Percentiles rank a stretch among this genome's conserved stretches.
Conservation (phyloP, 2,797 vertebrate genomes). For the Ispidina lecontei region DNA sequence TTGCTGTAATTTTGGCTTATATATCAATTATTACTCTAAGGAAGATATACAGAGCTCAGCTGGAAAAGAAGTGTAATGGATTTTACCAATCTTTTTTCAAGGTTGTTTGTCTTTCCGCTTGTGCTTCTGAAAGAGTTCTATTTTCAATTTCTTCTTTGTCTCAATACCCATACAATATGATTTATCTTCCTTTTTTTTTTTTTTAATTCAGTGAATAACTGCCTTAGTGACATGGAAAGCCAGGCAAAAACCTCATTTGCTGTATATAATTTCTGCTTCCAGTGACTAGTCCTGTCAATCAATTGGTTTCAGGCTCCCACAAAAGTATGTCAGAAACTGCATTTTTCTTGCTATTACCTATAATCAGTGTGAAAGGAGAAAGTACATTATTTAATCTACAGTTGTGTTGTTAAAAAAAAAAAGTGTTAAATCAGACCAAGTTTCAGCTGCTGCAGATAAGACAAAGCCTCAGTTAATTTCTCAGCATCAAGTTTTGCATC, state of each 20-base stretch:
- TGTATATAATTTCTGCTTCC: conserved; percentile 1
- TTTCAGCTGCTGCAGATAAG: not conserved
- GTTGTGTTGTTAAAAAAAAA: not conserved
- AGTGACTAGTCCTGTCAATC: conserved; percentile 39
- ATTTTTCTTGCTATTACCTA: not conserved
- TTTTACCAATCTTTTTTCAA: not conserved
- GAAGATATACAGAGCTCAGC: not conserved
- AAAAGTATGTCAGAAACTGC: not conserved
- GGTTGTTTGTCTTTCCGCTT: not conserved
- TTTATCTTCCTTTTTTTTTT: not conserved
- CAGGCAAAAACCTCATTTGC: conserved; percentile 28
- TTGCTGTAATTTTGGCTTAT: not conserved
- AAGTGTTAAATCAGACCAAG: not conserved
- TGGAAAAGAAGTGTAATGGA: not conserved
- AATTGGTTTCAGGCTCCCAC: not conserved
- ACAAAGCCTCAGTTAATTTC: conserved; percentile 26
- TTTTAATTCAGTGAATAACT: not conserved
- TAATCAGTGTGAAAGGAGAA: not conserved
- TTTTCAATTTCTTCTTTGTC: not conserved
- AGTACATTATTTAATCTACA: not conserved
- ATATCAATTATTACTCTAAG: not conserved
- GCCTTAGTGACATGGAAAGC: not conserved
- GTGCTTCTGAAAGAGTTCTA: not conserved
- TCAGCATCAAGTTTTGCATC: not conserved
- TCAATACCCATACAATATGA: not conserved